Base-by-base conservation (phyloP, 2,888 invertebrate species). In the Oxyscelio sp. region DNA sequence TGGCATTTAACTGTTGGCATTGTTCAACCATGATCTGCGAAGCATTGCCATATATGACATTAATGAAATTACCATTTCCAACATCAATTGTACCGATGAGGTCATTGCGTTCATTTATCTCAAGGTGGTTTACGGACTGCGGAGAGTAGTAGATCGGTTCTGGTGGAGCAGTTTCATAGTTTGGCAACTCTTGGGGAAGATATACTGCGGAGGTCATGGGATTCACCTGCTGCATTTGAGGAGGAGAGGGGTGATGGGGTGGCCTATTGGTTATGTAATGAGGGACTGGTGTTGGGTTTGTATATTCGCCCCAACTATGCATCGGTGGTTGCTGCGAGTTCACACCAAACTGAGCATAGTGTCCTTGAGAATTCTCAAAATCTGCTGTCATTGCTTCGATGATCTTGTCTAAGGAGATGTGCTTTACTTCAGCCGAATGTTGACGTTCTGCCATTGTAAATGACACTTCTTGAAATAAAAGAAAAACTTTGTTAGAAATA, bases 351-450 rank as follows among this genome's bases (percentile, higher is more conserved):
- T 95, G 95, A 48, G 95, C 95, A 89, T 95, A 96, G 88, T 95
- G 95, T 21, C 95, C 95, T 78, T 95, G 95, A n/a, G 94, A 93
- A 91, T 94, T 95, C 88, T 95, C 95, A 84, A 95, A 94, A 91
- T 96, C 95, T 15, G 95, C 95, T 38, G 95, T 95, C 95, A 96
- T 95, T 87, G 95, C 95, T 87, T 95, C 95, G 74, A 96, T 95
- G 79, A 96, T 95, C 91, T 96, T 95, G 87, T 96, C 95, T 88
- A 95, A 84, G 2, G 93, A 92, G 89, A 93, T 91, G 19, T 89
- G 90, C 58, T 92, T 92, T 58, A 91, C 90, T 38, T 91, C 91
- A 19, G 92, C 89, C 15, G 91, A 86, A 75, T 91, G 92, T 50
- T 90, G 89, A 24, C 82, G 85, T 83, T 92, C 91, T 66, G 90